Evolutionary conservation across 2,888 invertebrate species (phyloP), one percentile per base, ranked within the genome.

Genomic region (Diadromus collaris): DNA sequence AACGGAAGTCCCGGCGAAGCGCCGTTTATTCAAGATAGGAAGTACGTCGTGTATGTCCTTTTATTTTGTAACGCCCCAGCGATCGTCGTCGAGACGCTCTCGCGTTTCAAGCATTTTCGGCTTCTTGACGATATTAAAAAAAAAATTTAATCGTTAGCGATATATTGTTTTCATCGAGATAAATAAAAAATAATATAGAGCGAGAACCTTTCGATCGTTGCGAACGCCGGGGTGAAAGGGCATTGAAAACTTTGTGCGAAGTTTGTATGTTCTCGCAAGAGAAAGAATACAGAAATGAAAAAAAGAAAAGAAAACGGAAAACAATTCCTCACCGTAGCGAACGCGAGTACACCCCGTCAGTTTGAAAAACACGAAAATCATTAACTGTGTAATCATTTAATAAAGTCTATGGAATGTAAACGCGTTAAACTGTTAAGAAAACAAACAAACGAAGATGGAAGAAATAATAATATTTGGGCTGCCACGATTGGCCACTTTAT

Each of bases 381-480:
- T 84, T 87, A 86, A 85, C 86, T 85, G 86, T 89, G 86, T 89
- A 88, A 89, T 84, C 85, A 84, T 88, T 84, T 85, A 86, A 85
- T 85, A 87, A 88, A 89, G 83, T 88, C 86, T 90, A 88, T 88
- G 87, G 87, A 87, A 87, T 89, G 88, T 89, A 88, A 89, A 86
- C 83, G 87, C 89, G 87, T 88, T 88, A 82, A 82, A 84, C 73
- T 83, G 81, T 81, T 84, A 84, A 81, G 82, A 80, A 83, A 78
- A 79, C 82, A 82, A 83, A 83, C 34, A 34, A 34, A 38, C 38
- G 16, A 38, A 38, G 38, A 16, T 38, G 7, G 7, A 83, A 61
- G 65, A 48, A 56, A 72, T 68, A 58, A 58, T 54, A 75, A 78
- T 51, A 75, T 73, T 73, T 60, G 73, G 70, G 60, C 76, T 63